Base-by-base conservation (phyloP, 2,888 invertebrate species). In the Thecocarcelia acutangulata region DNA sequence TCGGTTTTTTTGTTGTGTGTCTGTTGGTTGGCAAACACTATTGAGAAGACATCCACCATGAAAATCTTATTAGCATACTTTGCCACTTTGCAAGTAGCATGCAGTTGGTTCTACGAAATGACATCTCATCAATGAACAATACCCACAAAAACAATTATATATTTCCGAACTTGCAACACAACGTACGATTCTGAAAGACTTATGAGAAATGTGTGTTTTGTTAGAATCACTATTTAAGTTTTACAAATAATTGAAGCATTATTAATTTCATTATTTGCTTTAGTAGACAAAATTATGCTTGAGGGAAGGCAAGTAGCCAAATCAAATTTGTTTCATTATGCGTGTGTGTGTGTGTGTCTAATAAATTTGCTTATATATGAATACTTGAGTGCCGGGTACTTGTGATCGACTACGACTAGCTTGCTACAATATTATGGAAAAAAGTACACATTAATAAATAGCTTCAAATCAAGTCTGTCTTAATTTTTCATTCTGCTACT, bases 221-320 rank as follows among this genome's bases (percentile, higher is more conserved):
- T 80, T 61, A 56, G 48, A 72, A 74, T 69, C 64, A 56, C 70
- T 75, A 64, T 77, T 82, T 78, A 72, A 81, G 80, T 83, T 83
- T 81, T 79, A 54, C 82, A 84, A 84, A 77, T 80, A 84, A 84
- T 83, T 83, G 83, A 80, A 84, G 84, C 84, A 75, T 84, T 84
- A 85, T 83, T 84, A 84, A 85, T 84, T 85, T 82, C 68, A 84
- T 84, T 84, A 84, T 84, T 85, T 84, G 83, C 80, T 80, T 64
- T 72, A 59, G 63, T 73, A 75, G 70, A 80, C 58, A 74, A 84
- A 83, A 81, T 79, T 83, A 73, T 72, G 69, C 73, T 76, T 70
- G 56, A 46, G 83, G 72, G 50, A 56, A 33, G 66, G 15, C 21
- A 54, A 50, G 17, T 21, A 68, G 72, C 46, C 50, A 82, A 77